These are phyloP conservation scores for Aplysia californica DNA, from an alignment of 1,140 invertebrate species.

Conservation along the genomic window DNA sequence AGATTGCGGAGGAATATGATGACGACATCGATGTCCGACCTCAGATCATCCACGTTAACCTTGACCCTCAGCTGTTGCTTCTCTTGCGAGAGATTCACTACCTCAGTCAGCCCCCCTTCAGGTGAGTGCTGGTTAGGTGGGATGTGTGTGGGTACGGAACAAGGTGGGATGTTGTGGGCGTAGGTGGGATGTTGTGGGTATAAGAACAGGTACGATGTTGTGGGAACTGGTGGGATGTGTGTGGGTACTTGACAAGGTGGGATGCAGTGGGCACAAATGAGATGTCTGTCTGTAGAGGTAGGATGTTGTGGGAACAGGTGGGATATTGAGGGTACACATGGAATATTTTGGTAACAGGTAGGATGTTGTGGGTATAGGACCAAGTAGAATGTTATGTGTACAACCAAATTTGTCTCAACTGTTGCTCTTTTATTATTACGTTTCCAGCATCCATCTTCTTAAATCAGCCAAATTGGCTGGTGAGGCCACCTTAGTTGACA, in stretches of 20 bases:
- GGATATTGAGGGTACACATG: background rate
- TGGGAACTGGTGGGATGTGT: background rate
- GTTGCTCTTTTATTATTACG: background rate
- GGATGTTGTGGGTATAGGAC: background rate
- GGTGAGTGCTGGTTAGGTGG: no score
- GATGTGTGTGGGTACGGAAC: no score
- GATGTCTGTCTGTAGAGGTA: background rate
- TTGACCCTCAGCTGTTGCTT: slow-evolving; percentile 61
- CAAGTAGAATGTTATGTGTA: no score
- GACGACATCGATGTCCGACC: slow-evolving; percentile 60
- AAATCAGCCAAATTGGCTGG: no score
- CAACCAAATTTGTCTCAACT: no score
- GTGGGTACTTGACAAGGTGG: no score
- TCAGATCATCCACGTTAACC: slow-evolving; percentile 64
- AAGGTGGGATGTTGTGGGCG: no score
- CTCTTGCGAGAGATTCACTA: slow-evolving; percentile 65
- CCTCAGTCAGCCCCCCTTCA: slow-evolving; percentile 59
- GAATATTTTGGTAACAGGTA: background rate
- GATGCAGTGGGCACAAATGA: no score
- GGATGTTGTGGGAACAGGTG: background rate
- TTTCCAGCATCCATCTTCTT: slow-evolving; percentile 48
- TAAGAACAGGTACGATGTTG: background rate
- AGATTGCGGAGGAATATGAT: slow-evolving; percentile 65
- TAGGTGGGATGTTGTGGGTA: no score
- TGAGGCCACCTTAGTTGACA: no score